Conservation (phyloP, 2,888 invertebrate species). For the Boloria selene region DNA sequence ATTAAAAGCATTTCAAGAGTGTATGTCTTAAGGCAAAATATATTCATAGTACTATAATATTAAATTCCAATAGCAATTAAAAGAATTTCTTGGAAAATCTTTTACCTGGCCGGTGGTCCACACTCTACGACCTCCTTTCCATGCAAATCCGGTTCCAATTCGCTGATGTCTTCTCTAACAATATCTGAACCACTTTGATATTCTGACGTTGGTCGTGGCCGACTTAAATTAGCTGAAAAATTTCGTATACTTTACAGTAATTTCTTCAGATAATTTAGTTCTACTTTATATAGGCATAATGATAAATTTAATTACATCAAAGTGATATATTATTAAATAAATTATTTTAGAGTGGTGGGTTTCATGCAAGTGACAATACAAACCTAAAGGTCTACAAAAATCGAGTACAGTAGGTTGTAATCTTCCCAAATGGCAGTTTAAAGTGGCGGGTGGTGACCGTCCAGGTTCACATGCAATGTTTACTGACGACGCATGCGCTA, state of each 20-base stretch:
- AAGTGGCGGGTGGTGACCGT: conserved; percentile 79
- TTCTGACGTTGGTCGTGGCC: conserved; percentile 73
- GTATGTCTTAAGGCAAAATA: conserved; percentile 12
- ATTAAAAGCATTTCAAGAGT: neutral
- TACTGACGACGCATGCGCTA: conserved; percentile 91
- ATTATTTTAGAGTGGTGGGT: neutral
- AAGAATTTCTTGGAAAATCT: conserved; percentile 36
- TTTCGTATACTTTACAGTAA: neutral
- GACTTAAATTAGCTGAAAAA: conserved; percentile 64
- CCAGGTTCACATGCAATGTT: conserved; percentile 86
- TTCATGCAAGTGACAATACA: conserved; percentile 26
- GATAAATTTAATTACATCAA: too few species aligned
- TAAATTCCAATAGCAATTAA: neutral
- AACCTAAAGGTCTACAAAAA: conserved; percentile 75
- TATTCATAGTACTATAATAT: conserved; percentile 5
- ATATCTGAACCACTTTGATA: conserved; percentile 79
- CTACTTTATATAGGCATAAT: too few species aligned
- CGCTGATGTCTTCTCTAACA: conserved; percentile 83
- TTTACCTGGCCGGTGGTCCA: conserved; percentile 86
- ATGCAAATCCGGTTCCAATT: conserved; percentile 77
- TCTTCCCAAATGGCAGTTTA: conserved; percentile 85
- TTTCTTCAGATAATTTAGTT: too few species aligned
- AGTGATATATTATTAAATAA: neutral
- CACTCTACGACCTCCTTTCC: conserved; percentile 74
- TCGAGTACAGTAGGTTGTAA: conserved; percentile 83